These are phyloP conservation scores for Hirtodrosophila confusa DNA, from an alignment of 2,888 invertebrate species.

Conservation along the genomic window DNA sequence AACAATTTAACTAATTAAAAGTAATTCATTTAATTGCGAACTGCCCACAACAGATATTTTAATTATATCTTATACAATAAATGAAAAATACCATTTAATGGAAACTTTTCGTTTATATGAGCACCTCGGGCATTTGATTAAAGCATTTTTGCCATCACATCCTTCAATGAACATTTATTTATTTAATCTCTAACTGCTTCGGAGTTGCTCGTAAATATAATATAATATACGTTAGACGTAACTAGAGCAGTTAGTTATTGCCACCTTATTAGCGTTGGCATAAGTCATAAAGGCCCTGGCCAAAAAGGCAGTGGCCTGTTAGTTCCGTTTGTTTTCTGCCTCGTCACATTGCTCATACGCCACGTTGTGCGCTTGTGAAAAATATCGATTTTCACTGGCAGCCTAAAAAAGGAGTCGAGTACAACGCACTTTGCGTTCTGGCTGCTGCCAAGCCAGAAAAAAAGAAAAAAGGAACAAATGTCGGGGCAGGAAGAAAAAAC, in stretches of 20 bases:
- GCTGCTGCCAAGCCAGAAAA: constrained; percentile 51
- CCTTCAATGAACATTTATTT: not conserved
- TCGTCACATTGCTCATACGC: constrained; percentile 44
- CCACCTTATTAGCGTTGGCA: constrained; percentile 6
- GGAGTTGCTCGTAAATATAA: not conserved
- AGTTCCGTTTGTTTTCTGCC: constrained; percentile 2
- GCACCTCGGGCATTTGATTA: too few species aligned
- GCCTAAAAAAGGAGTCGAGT: constrained; percentile 45
- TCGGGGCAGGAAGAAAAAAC: constrained; percentile 28
- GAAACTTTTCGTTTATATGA: too few species aligned
- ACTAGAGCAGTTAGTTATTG: constrained; percentile 2
- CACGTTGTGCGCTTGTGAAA: constrained; percentile 18
- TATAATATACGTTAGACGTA: not conserved
- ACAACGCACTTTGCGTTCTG: constrained; percentile 72
- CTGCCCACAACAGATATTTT: too few species aligned
- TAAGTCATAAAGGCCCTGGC: constrained; percentile 5
- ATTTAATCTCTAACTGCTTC: not conserved
- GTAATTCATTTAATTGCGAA: too few species aligned
- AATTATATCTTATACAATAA: too few species aligned
- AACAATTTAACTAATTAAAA: too few species aligned
- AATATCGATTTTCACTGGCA: constrained; percentile 49
- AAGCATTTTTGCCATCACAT: not conserved
- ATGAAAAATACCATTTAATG: too few species aligned
- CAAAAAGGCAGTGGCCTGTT: not conserved
- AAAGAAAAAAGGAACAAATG: constrained; percentile 29